Evolutionary conservation across 1,140 invertebrate genomes (phyloP), one percentile per base, ranked within the genome.

Genomic region (Diabrotica undecimpunctata): DNA sequence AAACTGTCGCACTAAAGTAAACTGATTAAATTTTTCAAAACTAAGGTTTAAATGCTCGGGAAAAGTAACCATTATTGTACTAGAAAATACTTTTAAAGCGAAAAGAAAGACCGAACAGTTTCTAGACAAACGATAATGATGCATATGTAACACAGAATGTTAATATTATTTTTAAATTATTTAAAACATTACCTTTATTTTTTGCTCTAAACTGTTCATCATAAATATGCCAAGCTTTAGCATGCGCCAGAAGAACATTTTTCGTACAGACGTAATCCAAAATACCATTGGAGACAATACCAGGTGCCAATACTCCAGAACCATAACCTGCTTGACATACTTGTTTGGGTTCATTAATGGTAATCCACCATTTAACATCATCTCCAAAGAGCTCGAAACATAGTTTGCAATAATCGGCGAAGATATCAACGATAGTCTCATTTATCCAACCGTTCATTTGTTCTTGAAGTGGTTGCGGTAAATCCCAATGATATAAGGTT

Each of bases 141-240:
- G 25, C 25, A 25, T 25, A 25, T 25, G 4, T 25, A 25, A 25
- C 1, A 25, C 1, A 2, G 25, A 25, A 25, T 25, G 4, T 25
- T 1, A 25, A 25, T 25, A 25, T 25, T 25, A 2, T 25, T 25
- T 25, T 4, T 4, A 25, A 25, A 25, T 4, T 25, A 25, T 4
- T 25, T 25, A 25, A 25, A 25, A 25, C 4, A 25, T 72, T 74
- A 41, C 83, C 83, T 75, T 41, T 66, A 66, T 84, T 79, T 7
- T 66, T 60, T 5, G 58, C 37, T 59, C 71, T 69, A 74, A 81
- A 85, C 0, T 78, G 79, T n/a, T 81, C 77, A 62, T 84, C 78
- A 65, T 85, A 85, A 36, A 84, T 69, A 62, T 83, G 80, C 69
- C 84, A 88, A 5, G 79, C 77, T 67, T 80, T 80, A 7, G 69